A percentile compares a stretch with the other conserved stretches of the same genome.
phyloP scores from a whole-genome alignment of 2,888 invertebrate genomes.

The Cantharis rustica region DNA sequence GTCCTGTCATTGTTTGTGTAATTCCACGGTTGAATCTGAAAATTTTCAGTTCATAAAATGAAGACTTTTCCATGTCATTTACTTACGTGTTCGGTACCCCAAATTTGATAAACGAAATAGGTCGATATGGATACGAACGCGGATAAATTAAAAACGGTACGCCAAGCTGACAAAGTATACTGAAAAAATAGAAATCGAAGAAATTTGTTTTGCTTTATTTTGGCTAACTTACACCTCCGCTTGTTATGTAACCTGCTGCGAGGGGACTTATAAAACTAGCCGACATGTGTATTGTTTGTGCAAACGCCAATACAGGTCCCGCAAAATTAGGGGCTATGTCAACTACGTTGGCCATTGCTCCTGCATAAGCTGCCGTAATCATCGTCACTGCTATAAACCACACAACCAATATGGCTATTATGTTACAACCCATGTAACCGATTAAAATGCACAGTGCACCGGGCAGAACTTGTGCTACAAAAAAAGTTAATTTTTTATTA shows the following conservation, averaged over 20 bases:
- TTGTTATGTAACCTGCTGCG: conserved; percentile 65
- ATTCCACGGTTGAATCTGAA: conserved; percentile 59
- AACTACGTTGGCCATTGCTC: conserved; percentile 77
- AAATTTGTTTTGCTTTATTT: background rate
- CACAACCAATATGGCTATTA: conserved; percentile 62
- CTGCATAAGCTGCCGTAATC: conserved; percentile 74
- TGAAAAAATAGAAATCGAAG: conserved; percentile 31
- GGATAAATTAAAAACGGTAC: conserved; percentile 67
- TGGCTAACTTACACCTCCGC: conserved; percentile 59
- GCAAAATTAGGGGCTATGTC: conserved; percentile 81
- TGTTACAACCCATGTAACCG: conserved; percentile 67
- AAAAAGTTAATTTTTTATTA: background rate
- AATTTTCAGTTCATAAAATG: background rate
- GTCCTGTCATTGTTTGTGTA: conserved; percentile 49
- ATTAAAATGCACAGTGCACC: conserved; percentile 67
- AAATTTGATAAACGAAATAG: conserved; percentile 68
- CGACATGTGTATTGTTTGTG: conserved; percentile 78
- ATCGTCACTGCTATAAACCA: conserved; percentile 74
- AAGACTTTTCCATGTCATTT: background rate
- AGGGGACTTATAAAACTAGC: conserved; percentile 73
- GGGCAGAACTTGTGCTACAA: conserved; percentile 69
- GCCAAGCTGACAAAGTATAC: conserved; percentile 63
- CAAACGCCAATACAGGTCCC: conserved; percentile 73
- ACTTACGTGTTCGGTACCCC: conserved; percentile 67
- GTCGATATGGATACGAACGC: conserved; percentile 65